phyloP scores from a whole-genome alignment of 2,113 vertebrate genomes.

The Microtus pennsylvanicus region DNA sequence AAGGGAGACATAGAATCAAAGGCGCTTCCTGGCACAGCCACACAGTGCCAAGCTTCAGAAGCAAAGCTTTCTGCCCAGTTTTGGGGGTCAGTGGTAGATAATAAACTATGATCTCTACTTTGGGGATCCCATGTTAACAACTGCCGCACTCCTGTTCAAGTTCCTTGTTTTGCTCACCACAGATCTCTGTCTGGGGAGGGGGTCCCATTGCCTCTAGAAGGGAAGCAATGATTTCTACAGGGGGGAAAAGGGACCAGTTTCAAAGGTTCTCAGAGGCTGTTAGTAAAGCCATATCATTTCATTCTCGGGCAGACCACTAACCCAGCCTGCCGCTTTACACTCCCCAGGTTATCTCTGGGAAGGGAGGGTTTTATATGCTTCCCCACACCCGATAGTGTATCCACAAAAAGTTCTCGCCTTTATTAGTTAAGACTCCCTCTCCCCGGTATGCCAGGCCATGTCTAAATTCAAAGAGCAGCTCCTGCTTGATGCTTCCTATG shows the following conservation, averaged over 20 bases:
- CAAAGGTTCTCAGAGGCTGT: not conserved
- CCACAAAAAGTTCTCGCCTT: not conserved
- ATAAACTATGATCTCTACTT: not conserved
- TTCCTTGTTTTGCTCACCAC: not conserved
- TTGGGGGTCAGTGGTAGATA: not conserved
- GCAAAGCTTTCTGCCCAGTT: not conserved
- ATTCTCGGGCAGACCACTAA: not conserved
- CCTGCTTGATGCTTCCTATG: not conserved
- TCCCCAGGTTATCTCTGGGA: not conserved
- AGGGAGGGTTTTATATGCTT: not conserved
- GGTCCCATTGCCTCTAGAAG: not conserved
- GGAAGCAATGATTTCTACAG: not conserved
- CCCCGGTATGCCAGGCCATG: no score
- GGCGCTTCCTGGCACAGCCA: not conserved
- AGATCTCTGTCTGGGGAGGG: not conserved
- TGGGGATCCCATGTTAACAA: no score
- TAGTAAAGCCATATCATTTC: not conserved
- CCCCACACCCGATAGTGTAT: not conserved
- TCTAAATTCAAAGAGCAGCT: not conserved
- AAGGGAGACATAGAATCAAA: not conserved
- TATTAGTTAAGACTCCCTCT: not conserved
- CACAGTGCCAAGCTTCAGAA: not conserved
- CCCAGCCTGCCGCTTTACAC: not conserved
- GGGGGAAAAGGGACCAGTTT: not conserved
- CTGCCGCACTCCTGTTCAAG: not conserved